These are phyloP conservation scores for Mantis religiosa DNA, from an alignment of 2,888 invertebrate genomes.

Conservation along the genomic window DNA sequence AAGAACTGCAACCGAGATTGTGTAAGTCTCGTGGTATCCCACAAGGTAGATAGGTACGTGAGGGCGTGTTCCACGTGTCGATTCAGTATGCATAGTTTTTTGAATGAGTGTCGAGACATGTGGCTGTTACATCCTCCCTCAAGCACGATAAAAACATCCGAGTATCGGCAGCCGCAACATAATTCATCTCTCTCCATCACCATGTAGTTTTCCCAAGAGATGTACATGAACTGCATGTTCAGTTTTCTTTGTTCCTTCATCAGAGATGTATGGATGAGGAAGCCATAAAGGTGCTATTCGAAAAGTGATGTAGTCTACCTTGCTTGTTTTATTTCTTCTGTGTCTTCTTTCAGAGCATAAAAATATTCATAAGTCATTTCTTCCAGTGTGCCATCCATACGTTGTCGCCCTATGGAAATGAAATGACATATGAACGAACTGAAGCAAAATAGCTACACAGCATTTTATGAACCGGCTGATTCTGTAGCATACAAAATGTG, in stretches of 20 bases:
- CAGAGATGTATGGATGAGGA: not conserved
- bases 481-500: too few relatives aligned
- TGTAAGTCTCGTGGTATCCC: not conserved
- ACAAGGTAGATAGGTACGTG: not conserved
- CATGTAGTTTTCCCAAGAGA: not conserved
- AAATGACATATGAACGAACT: too few relatives aligned
- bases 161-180: not conserved
- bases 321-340: too few relatives aligned
- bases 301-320: too few relatives aligned
- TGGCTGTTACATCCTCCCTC: not conserved
- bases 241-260: not conserved
- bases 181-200: not conserved
- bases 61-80: not conserved
- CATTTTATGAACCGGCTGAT: too few relatives aligned
- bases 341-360: too few relatives aligned
- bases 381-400: too few relatives aligned
- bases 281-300: too few relatives aligned
- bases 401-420: too few relatives aligned
- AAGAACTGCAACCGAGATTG: not conserved
- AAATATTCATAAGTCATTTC: too few relatives aligned
- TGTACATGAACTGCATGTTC: not conserved
- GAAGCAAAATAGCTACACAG: too few relatives aligned
- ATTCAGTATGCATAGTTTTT: constrained; percentile 2
- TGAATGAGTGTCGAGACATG: not conserved
- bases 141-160: not conserved